These are phyloP conservation scores for Zeugodacus cucurbitae DNA, from an alignment of 1,140 invertebrate genomes.

Conservation along the genomic window DNA sequence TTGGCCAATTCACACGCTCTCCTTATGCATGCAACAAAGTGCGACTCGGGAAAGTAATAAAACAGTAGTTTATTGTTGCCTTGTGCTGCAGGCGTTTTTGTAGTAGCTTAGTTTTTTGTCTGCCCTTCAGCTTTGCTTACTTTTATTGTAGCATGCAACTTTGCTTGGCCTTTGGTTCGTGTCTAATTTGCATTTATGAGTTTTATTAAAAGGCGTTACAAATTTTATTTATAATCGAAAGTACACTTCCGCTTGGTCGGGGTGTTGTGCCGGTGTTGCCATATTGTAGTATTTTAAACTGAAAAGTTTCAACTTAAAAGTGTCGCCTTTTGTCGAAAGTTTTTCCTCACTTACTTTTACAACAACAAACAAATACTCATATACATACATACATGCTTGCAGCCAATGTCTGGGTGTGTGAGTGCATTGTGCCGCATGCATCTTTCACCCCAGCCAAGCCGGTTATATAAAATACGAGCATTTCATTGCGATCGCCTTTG, in stretches of 20 bases:
- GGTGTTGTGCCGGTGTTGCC: not conserved
- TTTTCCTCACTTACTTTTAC: not conserved
- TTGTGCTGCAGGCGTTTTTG: not conserved
- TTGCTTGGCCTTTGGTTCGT: not conserved
- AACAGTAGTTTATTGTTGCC: not conserved
- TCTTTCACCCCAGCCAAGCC: not conserved
- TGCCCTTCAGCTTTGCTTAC: not conserved
- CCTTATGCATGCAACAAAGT: not conserved
- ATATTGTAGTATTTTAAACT: not conserved
- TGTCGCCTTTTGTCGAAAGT: slow-evolving; percentile 12
- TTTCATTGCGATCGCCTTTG: slow-evolving; percentile 14
- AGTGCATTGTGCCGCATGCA: not conserved
- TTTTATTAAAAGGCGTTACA: slow-evolving; percentile 33
- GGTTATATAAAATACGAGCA: not conserved
- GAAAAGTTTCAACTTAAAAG: not conserved
- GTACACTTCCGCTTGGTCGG: not conserved
- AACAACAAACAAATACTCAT: not conserved
- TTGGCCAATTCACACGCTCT: not conserved
- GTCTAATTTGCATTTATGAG: slow-evolving; percentile 28
- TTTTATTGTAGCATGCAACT: not conserved
- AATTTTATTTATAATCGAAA: slow-evolving; percentile 37
- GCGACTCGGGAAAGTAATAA: not conserved
- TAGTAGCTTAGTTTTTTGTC: not conserved
- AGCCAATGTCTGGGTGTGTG: not conserved
- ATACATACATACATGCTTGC: not conserved